These are phyloP conservation scores for Rattus norvegicus DNA, from an alignment of 2,113 vertebrate species.

Conservation along the genomic window DNA sequence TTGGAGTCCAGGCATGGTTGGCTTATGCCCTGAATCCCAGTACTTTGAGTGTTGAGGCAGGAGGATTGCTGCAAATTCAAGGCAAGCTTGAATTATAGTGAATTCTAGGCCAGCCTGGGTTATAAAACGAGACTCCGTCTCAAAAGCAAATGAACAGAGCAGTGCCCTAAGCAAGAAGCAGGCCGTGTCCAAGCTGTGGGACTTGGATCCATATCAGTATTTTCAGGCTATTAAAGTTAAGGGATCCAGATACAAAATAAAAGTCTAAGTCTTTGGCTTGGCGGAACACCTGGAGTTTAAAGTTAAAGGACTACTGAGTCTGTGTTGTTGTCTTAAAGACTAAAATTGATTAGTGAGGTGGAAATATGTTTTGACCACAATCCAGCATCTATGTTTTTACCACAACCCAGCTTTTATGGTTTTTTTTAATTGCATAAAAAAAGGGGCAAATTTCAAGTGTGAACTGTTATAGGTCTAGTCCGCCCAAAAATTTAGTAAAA, in stretches of 20 bases:
- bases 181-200: too few species aligned
- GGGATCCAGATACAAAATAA: slow-evolving; percentile 2
- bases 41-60: not conserved
- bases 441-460: slow-evolving; percentile 22
- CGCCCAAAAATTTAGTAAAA: slow-evolving; percentile 23
- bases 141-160: not conserved
- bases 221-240: not conserved
- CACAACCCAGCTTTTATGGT: not conserved
- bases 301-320: not conserved
- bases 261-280: not conserved
- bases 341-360: slow-evolving; percentile 36
- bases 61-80: not conserved
- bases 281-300: not conserved
- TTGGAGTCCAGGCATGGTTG: not conserved
- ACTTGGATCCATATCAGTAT: not conserved
- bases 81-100: not conserved
- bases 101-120: not conserved
- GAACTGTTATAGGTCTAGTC: slow-evolving; percentile 9
- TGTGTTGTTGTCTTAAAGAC: slow-evolving; percentile 16
- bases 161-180: not conserved
- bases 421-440: slow-evolving; percentile 37
- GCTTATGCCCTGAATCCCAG: not conserved
- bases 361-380: slow-evolving; percentile 45
- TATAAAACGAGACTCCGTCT: not conserved
- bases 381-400: not conserved